Base-by-base conservation (phyloP, 2,888 invertebrate species). In the Dioctria rufipes region DNA sequence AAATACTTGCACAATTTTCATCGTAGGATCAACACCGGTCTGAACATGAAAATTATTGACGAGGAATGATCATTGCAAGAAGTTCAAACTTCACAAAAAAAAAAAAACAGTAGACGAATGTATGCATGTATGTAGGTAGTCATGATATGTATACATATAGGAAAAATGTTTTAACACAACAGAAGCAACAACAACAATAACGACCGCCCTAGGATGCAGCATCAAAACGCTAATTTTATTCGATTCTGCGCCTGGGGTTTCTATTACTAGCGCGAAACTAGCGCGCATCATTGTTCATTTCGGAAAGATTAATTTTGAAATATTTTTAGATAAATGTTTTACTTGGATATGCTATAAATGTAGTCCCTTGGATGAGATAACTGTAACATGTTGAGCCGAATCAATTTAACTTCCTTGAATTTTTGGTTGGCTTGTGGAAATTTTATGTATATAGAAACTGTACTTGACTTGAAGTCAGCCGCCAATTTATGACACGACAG, bases 1-100 rank as follows among this genome's bases (percentile, higher is more conserved):
- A 63, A 63, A 63, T 77, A 63, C 77, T 77, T 46, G 51, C 37
- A 75, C 60, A 60, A 39, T 54, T 40, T 25, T 40, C n/a, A 51
- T 9, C 6, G 6, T 54, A 11, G 46, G 37, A 25, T 25, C 11
- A 63, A 11, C 63, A 39, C 61, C 77, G 39, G 46, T 39, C 43
- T 63, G 42, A 61, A 63, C 63, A 77, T 49, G 77, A 77, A 77
- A 77, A 63, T 63, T 77, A 77, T 63, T 77, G 77, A 63, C 77
- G 63, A 63, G 61, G 63, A 63, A 63, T 77, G 77, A 9, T 42
- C 8, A n/a, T 5, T n/a, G 13, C 66, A 43, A 46, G 13, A 66
- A 13, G 46, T 66, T 42, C 8, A n/a, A 46, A 54, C 54, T 8
- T 54, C 5, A 8, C 11, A n/a, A 25, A 25, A 25, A 25, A 54